These are phyloP conservation scores for Drosophila nigricruria DNA, from an alignment of 2,888 invertebrate genomes.

Conservation along the genomic window DNA sequence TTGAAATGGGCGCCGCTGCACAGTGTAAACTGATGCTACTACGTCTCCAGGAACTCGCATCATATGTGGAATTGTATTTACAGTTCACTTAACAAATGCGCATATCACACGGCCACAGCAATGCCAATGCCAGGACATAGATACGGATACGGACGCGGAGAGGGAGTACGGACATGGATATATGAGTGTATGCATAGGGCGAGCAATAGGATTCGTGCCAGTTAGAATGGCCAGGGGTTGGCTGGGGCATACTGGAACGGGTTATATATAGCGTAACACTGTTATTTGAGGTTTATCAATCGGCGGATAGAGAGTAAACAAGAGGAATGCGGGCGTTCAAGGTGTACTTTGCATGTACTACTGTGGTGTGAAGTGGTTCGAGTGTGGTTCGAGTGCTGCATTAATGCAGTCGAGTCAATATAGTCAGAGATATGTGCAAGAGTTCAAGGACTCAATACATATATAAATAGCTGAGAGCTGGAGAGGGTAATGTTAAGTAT, in stretches of 20 bases:
- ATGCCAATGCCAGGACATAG: constrained; percentile 27
- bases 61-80: constrained; percentile 67
- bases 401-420: constrained; percentile 23
- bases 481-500: background rate
- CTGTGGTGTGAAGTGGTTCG: constrained; percentile 37
- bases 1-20: constrained; percentile 62
- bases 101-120: constrained; percentile 59
- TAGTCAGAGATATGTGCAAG: constrained; percentile 10
- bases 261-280: constrained; percentile 46
- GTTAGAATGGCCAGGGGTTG: constrained; percentile 14
- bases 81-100: constrained; percentile 78
- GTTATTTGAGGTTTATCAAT: constrained; percentile 50
- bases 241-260: constrained; percentile 3
- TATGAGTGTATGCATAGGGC: constrained; percentile 18
- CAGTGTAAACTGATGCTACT: constrained; percentile 32
- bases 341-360: constrained; percentile 26
- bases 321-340: constrained; percentile 39
- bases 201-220: constrained; percentile 2
- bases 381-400: constrained; percentile 29
- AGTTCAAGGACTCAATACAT: constrained; percentile 65
- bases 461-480: constrained; percentile 54
- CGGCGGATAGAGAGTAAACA: constrained; percentile 38
- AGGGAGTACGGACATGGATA: constrained; percentile 4
- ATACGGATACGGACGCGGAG: constrained; percentile 23
- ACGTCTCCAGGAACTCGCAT: constrained; percentile 25